These are phyloP conservation scores for Thamnophis elegans DNA, from an alignment of 2,797 vertebrate genomes.

Conservation along the genomic window DNA sequence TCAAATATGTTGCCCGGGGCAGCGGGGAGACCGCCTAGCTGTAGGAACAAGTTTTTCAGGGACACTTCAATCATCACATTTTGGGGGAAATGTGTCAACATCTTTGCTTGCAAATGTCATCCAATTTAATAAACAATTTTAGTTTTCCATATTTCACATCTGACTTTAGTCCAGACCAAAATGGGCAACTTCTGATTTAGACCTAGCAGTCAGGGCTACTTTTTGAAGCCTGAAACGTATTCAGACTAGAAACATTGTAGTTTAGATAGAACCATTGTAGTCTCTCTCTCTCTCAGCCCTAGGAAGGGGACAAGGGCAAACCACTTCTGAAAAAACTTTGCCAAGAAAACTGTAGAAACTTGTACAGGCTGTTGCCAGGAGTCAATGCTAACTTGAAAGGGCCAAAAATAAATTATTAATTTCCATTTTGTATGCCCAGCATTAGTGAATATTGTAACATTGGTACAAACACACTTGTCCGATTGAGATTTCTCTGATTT, in stretches of 20 bases:
- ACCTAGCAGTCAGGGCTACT: not conserved
- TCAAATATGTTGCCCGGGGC: not conserved
- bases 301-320: not conserved
- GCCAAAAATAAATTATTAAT: not conserved
- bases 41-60: not conserved
- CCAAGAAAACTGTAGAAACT: not conserved
- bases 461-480: not conserved
- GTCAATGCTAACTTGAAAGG: not conserved
- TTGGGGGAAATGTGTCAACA: not conserved
- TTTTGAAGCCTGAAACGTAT: not conserved
- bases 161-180: not conserved
- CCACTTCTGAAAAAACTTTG: not conserved
- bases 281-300: too few species aligned
- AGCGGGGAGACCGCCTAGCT: not conserved
- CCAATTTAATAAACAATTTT: not conserved
- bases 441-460: not conserved
- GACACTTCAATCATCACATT: not conserved
- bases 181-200: not conserved
- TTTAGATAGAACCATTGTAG: not conserved
- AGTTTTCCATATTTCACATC: not conserved
- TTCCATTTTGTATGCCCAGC: not conserved
- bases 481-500: not conserved
- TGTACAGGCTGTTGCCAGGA: not conserved
- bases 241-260: not conserved
- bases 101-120: not conserved